Percentiles rank a stretch among this genome's conserved stretches.
phyloP scores from a whole-genome alignment of 2,797 vertebrate species.

The Perodicticus potto region DNA sequence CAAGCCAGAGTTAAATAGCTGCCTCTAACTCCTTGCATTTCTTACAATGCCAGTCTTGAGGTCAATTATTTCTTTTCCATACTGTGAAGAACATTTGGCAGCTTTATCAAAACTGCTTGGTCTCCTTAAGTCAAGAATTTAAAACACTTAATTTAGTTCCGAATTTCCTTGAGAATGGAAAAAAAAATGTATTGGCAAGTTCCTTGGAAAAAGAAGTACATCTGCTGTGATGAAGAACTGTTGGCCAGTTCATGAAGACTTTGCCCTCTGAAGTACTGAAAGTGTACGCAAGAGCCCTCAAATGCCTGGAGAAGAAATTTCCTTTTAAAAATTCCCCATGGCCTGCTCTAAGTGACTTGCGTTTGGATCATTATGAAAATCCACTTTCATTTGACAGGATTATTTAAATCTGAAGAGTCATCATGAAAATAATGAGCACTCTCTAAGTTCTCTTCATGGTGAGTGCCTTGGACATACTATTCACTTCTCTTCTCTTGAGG shows the following conservation, averaged over 20 bases:
- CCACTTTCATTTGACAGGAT: background rate
- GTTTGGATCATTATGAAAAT: background rate
- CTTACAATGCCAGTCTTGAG: background rate
- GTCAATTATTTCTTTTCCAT: background rate
- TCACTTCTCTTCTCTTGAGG: background rate
- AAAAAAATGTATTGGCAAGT: background rate
- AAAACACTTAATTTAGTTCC: background rate
- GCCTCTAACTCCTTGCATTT: background rate
- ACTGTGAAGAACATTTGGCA: background rate
- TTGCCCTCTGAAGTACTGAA: background rate
- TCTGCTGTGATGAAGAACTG: background rate
- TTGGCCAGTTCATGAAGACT: background rate
- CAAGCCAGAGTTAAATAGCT: background rate
- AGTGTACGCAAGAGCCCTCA: background rate
- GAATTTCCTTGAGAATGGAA: background rate
- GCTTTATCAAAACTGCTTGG: background rate
- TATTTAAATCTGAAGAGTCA: background rate
- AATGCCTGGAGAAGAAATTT: background rate
- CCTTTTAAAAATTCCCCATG: background rate
- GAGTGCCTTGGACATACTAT: background rate
- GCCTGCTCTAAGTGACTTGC: background rate
- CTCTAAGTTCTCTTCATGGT: background rate
- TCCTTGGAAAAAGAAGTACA: background rate
- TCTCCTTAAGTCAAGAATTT: slow-evolving; percentile 11
- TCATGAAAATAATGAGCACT: background rate